These are phyloP conservation scores for Boleophthalmus pectinirostris DNA, from an alignment of 2,113 vertebrate species.

Conservation along the genomic window DNA sequence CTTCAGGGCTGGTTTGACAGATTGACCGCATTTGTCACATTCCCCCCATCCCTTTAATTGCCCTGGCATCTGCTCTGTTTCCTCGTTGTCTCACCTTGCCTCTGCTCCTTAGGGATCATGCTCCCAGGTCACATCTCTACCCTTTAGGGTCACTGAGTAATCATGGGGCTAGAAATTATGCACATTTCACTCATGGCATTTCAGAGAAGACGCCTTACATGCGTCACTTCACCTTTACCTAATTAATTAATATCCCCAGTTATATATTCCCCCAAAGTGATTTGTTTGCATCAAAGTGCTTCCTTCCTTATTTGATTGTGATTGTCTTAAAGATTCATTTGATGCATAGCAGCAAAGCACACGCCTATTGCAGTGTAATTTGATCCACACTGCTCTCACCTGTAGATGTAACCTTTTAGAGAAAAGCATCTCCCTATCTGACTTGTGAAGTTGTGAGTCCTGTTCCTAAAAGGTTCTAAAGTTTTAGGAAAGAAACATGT, in stretches of 20 bases:
- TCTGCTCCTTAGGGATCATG: conserved; percentile 46
- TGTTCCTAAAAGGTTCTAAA: conserved; percentile 56
- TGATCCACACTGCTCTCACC: conserved; percentile 57
- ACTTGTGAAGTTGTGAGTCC: conserved; percentile 69
- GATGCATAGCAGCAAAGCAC: conserved; percentile 19
- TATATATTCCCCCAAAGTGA: no score
- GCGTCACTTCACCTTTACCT: conserved; percentile 22
- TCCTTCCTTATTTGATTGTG: neutral
- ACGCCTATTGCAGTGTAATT: conserved; percentile 60
- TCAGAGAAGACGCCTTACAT: conserved; percentile 58
- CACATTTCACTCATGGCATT: conserved; percentile 37
- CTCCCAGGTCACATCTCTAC: conserved; percentile 66
- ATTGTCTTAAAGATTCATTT: neutral
- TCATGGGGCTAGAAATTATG: conserved; percentile 67
- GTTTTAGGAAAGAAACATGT: conserved; percentile 81
- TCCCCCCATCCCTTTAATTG: conserved; percentile 77
- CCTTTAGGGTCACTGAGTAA: conserved; percentile 71
- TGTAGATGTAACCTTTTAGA: conserved; percentile 76
- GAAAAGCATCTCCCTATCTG: conserved; percentile 64
- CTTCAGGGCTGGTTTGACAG: conserved; percentile 78
- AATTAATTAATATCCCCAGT: conserved; percentile 5
- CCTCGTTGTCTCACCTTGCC: conserved; percentile 61
- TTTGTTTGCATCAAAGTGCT: neutral
- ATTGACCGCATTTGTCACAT: conserved; percentile 82
- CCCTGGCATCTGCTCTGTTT: conserved; percentile 81